Conservation (phyloP, 2,113 vertebrate species). For the Lasiurus cinereus region DNA sequence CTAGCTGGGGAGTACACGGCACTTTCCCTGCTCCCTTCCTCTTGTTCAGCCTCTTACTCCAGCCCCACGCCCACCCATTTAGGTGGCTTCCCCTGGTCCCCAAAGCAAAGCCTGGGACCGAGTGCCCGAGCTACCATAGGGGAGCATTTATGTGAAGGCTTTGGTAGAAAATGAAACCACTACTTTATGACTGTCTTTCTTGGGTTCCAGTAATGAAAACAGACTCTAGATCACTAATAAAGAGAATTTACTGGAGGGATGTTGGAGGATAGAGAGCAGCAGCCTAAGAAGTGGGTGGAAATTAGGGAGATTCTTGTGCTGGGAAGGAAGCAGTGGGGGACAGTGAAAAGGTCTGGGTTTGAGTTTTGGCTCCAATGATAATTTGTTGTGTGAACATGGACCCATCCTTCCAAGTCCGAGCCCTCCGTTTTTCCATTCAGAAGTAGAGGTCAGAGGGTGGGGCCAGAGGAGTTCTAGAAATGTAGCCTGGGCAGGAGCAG, state of each 20-base stretch:
- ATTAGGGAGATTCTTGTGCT: neutral
- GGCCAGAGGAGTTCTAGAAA: neutral
- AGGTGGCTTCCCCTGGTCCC: neutral
- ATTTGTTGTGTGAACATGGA: neutral
- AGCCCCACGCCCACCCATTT: too few species aligned
- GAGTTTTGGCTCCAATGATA: neutral
- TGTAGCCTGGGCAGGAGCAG: neutral
- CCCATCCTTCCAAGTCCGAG: neutral
- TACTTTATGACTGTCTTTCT: neutral
- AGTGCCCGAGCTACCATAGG: neutral
- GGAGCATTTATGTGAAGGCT: neutral
- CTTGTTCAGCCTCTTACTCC: neutral
- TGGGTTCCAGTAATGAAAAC: neutral
- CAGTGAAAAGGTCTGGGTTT: neutral
- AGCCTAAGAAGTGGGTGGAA: neutral
- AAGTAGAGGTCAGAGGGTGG: neutral
- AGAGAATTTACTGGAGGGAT: neutral
- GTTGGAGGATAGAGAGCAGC: too few species aligned
- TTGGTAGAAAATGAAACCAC: neutral
- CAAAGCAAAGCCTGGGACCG: neutral
- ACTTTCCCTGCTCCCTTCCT: neutral
- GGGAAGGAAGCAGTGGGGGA: neutral
- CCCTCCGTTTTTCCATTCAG: slow-evolving; percentile 54
- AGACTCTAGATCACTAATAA: neutral
- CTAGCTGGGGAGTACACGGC: neutral